These are phyloP conservation scores for Sturmia bella DNA, from an alignment of 2,888 invertebrate species.

Conservation along the genomic window DNA sequence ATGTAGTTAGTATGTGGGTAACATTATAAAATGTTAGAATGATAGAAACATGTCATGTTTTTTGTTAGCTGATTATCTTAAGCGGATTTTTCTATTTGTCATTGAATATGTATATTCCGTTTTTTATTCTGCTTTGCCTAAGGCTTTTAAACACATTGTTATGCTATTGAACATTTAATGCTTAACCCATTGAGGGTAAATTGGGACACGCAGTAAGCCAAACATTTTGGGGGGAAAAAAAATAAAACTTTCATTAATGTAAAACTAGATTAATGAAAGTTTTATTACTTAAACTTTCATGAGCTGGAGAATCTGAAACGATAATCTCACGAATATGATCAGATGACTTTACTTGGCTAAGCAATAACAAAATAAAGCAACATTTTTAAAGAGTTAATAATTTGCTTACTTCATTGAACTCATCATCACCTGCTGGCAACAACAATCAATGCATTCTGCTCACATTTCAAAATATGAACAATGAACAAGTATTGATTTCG, in stretches of 20 bases:
- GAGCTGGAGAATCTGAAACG: too few relatives aligned
- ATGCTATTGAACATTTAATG: constrained; percentile 24
- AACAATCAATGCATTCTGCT: constrained; percentile 38
- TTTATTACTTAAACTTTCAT: too few relatives aligned
- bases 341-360: too few relatives aligned
- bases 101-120: constrained; percentile 12
- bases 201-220: neutral
- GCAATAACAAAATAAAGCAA: too few relatives aligned
- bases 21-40: too few relatives aligned
- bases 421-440: constrained; percentile 32
- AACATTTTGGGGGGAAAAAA: too few relatives aligned
- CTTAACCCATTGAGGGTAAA: constrained; percentile 23
- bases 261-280: too few relatives aligned
- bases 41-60: constrained; percentile 11
- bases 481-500: constrained; percentile 56
- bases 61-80: constrained; percentile 55
- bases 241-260: too few relatives aligned
- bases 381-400: constrained; percentile 23
- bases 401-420: constrained; percentile 18
- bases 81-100: constrained; percentile 62
- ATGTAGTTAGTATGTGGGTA: too few relatives aligned
- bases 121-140: constrained; percentile 16
- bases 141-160: constrained; percentile 37
- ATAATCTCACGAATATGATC: too few relatives aligned
- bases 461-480: constrained; percentile 20